A percentile compares a stretch with the other conserved stretches of the same genome.
Evolutionary conservation across 2,888 invertebrate genomes (phyloP).

Genomic region (Rutpela maculata): DNA sequence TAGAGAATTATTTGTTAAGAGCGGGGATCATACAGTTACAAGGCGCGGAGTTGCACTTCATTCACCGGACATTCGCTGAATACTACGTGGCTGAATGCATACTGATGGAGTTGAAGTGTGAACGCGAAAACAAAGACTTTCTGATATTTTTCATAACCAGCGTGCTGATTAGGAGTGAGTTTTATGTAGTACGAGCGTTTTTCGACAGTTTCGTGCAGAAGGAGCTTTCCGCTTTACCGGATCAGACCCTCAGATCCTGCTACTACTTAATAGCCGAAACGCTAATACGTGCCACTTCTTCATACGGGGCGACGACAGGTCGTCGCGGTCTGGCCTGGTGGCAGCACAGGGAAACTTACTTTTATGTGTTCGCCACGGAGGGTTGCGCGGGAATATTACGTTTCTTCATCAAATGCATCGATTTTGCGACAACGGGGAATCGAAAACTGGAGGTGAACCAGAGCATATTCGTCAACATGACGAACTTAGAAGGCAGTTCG

Average conservation of each 20-base stretch:
- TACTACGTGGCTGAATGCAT: conserved; percentile 21
- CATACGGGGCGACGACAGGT: too few relatives aligned
- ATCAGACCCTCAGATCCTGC: neutral
- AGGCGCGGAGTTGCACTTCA: conserved; percentile 15
- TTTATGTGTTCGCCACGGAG: too few relatives aligned
- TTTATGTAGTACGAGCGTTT: conserved; percentile 4
- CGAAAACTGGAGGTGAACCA: neutral
- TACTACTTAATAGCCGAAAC: neutral
- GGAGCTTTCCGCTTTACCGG: neutral
- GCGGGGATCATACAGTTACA: conserved; percentile 15
- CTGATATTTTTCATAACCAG: conserved; percentile 24
- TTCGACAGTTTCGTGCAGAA: conserved; percentile 19
- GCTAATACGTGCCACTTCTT: too few relatives aligned
- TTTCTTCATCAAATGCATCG: too few relatives aligned
- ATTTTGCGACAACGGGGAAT: too few relatives aligned
- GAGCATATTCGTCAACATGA: neutral
- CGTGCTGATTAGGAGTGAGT: neutral
- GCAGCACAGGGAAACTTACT: too few relatives aligned
- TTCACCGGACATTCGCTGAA: conserved; percentile 34
- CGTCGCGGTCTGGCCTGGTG: too few relatives aligned
- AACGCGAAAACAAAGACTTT: neutral
- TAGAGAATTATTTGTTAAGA: neutral
- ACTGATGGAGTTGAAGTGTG: conserved; percentile 14
- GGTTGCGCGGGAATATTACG: too few relatives aligned
- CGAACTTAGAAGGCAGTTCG: neutral